A percentile compares a stretch with the other conserved stretches of the same genome.
These are phyloP conservation scores for Diceros bicornis DNA, from an alignment of 2,797 vertebrate species.

Conservation along the genomic window DNA sequence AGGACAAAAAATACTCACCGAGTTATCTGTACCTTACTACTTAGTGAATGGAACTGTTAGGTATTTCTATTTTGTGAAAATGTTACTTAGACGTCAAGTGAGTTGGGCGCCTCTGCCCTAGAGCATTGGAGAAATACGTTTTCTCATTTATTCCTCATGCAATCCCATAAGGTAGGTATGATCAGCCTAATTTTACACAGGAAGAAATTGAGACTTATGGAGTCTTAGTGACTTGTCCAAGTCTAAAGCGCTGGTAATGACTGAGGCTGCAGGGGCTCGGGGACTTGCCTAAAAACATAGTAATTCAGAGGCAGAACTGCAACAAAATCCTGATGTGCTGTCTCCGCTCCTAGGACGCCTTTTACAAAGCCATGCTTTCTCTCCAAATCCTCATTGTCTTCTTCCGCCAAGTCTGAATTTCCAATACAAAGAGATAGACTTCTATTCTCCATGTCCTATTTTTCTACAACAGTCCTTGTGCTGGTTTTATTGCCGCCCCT, in stretches of 20 bases:
- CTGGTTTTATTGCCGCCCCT: neutral
- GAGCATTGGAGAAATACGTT: neutral
- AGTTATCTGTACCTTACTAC: neutral
- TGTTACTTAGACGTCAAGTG: neutral
- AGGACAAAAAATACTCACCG: neutral
- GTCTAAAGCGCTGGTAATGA: neutral
- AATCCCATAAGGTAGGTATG: neutral
- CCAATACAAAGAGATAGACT: neutral
- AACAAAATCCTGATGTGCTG: neutral
- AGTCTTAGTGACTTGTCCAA: neutral
- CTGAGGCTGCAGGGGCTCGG: neutral
- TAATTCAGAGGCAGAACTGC: neutral
- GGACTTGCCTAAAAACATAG: slow-evolving; percentile 29
- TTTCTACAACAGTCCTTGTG: neutral
- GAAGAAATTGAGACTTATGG: neutral
- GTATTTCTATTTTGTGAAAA: slow-evolving; percentile 28
- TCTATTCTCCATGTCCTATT: neutral
- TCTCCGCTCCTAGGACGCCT: neutral
- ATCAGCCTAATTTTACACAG: neutral
- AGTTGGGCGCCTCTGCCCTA: neutral
- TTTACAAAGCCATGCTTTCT: neutral
- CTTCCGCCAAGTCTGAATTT: neutral
- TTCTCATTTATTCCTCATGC: neutral
- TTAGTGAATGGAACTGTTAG: neutral
- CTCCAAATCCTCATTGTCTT: neutral